These are phyloP conservation scores for Gonatopus flavifemur DNA, from an alignment of 1,140 invertebrate genomes.

Conservation along the genomic window DNA sequence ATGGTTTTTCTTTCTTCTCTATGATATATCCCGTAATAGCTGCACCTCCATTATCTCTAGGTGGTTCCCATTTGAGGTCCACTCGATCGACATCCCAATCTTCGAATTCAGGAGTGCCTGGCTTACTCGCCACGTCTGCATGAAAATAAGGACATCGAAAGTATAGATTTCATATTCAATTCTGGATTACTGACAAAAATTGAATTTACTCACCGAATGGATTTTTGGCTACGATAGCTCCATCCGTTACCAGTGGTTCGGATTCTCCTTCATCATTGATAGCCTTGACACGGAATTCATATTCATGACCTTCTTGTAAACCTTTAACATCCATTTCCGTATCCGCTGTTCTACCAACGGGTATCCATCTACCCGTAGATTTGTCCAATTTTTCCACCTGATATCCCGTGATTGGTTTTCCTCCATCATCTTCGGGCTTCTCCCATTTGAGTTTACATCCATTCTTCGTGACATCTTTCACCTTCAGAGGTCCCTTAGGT, in stretches of 20 bases:
- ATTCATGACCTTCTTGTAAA: slow-evolving; percentile 90
- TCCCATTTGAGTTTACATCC: slow-evolving; percentile 94
- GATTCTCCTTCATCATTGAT: slow-evolving; percentile 97
- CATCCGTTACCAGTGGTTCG: slow-evolving; percentile 88
- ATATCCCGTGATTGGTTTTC: slow-evolving; percentile 93
- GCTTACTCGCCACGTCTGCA: slow-evolving; percentile 81
- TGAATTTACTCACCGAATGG: slow-evolving; percentile 81
- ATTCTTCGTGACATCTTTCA: slow-evolving; percentile 89
- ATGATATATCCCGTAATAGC: slow-evolving; percentile 95
- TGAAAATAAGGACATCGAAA: slow-evolving; percentile 3
- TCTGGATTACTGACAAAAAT: not conserved
- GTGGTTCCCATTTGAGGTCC: slow-evolving; percentile 91
- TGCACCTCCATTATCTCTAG: slow-evolving; percentile 87
- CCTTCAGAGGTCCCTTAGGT: slow-evolving; percentile 89
- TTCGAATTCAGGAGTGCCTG: slow-evolving; percentile 82
- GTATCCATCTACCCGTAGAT: slow-evolving; percentile 89
- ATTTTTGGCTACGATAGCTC: slow-evolving; percentile 87
- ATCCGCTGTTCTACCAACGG: slow-evolving; percentile 83
- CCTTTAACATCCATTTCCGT: slow-evolving; percentile 91
- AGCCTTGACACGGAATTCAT: slow-evolving; percentile 96
- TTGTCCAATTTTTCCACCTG: slow-evolving; percentile 96
- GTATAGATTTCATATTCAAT: slow-evolving; percentile 1
- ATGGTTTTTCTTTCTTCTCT: slow-evolving; percentile 94
- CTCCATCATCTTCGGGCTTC: slow-evolving; percentile 97
- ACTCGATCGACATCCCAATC: slow-evolving; percentile 95